Percentiles rank a stretch among this genome's conserved stretches.
These are phyloP conservation scores for Cavia aperea DNA, from an alignment of 2,113 vertebrate genomes.

Conservation along the genomic window DNA sequence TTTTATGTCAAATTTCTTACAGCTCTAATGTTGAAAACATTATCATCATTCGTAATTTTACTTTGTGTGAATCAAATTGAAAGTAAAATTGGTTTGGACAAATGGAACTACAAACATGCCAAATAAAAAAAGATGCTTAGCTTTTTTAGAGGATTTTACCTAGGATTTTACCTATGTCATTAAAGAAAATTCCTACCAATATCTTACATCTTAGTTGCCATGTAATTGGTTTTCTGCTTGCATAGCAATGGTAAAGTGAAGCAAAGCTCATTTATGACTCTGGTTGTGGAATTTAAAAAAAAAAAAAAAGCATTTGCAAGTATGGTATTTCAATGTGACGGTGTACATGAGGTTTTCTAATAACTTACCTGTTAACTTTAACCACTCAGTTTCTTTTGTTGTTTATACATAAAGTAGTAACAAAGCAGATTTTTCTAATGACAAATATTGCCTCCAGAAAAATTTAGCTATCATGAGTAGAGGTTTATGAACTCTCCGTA, in stretches of 20 bases:
- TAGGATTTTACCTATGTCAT: not conserved
- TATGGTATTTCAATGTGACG: not conserved
- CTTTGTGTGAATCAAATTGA: not conserved
- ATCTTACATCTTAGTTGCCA: not conserved
- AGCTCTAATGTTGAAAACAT: not conserved
- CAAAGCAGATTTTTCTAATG: conserved; percentile 70
- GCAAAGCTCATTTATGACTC: conserved; percentile 36
- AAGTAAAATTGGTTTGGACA: not conserved
- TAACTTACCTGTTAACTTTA: conserved; percentile 49
- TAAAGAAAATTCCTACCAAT: not conserved
- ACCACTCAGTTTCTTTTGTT: conserved; percentile 43
- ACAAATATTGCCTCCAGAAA: conserved; percentile 70
- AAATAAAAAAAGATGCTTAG: not conserved
- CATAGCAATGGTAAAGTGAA: not conserved
- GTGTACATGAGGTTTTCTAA: conserved; percentile 47
- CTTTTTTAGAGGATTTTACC: not conserved
- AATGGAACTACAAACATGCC: not conserved
- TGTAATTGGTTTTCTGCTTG: not conserved
- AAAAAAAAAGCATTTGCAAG: not conserved
- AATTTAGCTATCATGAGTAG: conserved; percentile 59
- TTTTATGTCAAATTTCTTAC: not conserved
- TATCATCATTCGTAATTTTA: conserved; percentile 18
- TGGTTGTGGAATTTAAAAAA: not conserved
- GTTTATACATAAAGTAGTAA: conserved; percentile 67
- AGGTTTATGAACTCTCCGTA: conserved; percentile 69